phyloP scores from a whole-genome alignment of 2,113 vertebrate species.

The Tenebrosternarchus preto region DNA sequence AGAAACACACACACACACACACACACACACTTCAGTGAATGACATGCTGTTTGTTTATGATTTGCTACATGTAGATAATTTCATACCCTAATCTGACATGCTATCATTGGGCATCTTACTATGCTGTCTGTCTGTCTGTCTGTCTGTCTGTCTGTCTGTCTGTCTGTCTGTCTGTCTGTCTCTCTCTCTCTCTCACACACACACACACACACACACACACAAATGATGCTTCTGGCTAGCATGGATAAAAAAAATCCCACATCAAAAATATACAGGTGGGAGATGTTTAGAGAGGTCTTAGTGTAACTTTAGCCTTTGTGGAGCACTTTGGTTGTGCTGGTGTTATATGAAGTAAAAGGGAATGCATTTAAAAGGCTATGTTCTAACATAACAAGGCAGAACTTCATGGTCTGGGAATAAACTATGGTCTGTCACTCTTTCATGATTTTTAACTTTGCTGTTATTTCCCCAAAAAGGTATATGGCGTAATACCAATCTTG shows the following conservation, averaged over 20 bases:
- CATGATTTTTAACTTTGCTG: background rate
- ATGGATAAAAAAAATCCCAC: background rate
- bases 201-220: background rate
- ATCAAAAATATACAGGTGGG: background rate
- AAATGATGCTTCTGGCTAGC: background rate
- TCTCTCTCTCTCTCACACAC: background rate
- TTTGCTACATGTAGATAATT: constrained; percentile 74
- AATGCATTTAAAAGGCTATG: background rate
- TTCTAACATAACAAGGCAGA: too few species aligned
- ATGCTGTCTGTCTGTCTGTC: constrained; percentile 6
- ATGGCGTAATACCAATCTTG: background rate
- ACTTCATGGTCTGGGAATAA: too few species aligned
- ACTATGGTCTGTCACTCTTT: background rate
- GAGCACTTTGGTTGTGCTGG: background rate
- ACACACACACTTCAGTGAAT: constrained; percentile 64
- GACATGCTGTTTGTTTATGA: constrained; percentile 69
- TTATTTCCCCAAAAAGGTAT: background rate
- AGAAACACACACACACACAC: background rate
- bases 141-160: background rate
- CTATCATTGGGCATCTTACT: background rate
- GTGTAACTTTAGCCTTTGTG: background rate
- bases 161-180: too few species aligned
- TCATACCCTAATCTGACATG: constrained; percentile 23
- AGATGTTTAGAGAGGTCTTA: constrained; percentile 8
- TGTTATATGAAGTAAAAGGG: background rate